Conservation (phyloP, 2,113 vertebrate genomes). For the Oreochromis niloticus region DNA sequence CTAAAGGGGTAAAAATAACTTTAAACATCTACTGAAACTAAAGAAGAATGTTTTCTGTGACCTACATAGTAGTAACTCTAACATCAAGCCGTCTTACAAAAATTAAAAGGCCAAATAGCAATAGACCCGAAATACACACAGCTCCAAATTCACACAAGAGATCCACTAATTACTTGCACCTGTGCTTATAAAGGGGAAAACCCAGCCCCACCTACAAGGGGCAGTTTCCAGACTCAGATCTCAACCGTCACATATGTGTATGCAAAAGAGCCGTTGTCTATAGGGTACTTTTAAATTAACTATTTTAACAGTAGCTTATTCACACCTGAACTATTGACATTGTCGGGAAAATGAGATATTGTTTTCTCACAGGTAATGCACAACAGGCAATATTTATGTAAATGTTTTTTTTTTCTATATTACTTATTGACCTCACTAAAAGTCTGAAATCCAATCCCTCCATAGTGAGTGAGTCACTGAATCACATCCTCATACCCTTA, state of each 20-base stretch:
- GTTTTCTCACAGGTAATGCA: not conserved
- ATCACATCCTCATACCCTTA: not conserved
- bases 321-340: not conserved
- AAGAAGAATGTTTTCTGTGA: not conserved
- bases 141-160: not conserved
- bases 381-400: not conserved
- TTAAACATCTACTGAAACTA: not conserved
- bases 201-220: rapidly evolving
- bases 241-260: not conserved
- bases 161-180: not conserved
- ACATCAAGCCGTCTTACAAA: not conserved
- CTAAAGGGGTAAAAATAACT: not conserved
- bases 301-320: not conserved
- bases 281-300: not conserved
- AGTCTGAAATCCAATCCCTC: not conserved
- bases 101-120: not conserved
- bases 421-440: not conserved
- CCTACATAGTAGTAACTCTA: not conserved
- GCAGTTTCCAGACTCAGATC: not conserved
- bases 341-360: not conserved
- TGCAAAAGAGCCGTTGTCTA: not conserved
- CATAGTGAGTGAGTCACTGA: not conserved
- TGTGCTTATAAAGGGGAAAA: not conserved
- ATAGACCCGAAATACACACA: not conserved
- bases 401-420: not conserved